Percentiles rank a stretch among this genome's conserved stretches.
phyloP scores from a whole-genome alignment of 2,888 invertebrate species.

The Diloba caeruleocephala region DNA sequence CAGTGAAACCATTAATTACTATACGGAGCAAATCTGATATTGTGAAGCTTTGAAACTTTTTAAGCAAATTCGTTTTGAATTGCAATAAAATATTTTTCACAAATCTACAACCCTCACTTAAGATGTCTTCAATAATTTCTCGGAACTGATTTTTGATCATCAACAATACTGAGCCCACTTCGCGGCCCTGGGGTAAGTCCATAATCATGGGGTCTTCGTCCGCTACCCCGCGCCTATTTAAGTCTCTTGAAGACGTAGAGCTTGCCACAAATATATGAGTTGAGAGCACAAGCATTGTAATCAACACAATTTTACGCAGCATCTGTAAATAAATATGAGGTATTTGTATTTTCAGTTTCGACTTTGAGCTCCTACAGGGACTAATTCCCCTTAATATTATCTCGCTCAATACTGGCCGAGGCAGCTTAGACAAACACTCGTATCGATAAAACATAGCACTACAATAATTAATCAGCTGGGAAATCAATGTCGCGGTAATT shows the following conservation, averaged over 20 bases:
- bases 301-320: slow-evolving; percentile 5
- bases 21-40: slow-evolving; percentile 66
- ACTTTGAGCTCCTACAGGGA: too few species aligned
- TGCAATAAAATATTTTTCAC: slow-evolving; percentile 54
- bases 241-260: slow-evolving; percentile 6
- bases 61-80: slow-evolving; percentile 66
- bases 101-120: slow-evolving; percentile 56
- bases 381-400: too few species aligned
- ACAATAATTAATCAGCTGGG: too few species aligned
- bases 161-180: slow-evolving; percentile 56
- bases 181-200: slow-evolving; percentile 38
- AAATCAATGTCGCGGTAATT: too few species aligned
- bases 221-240: not conserved
- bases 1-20: slow-evolving; percentile 63
- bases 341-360: not conserved
- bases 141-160: slow-evolving; percentile 66
- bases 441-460: too few species aligned
- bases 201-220: slow-evolving; percentile 26
- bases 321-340: slow-evolving; percentile 44
- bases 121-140: slow-evolving; percentile 63
- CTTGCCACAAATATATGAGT: slow-evolving; percentile 10
- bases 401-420: too few species aligned
- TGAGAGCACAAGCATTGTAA: slow-evolving; percentile 16
- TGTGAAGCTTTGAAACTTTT: slow-evolving; percentile 64
- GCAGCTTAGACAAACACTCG: too few species aligned